Conservation (phyloP, 2,113 vertebrate genomes). For the Colaptes auratus region DNA sequence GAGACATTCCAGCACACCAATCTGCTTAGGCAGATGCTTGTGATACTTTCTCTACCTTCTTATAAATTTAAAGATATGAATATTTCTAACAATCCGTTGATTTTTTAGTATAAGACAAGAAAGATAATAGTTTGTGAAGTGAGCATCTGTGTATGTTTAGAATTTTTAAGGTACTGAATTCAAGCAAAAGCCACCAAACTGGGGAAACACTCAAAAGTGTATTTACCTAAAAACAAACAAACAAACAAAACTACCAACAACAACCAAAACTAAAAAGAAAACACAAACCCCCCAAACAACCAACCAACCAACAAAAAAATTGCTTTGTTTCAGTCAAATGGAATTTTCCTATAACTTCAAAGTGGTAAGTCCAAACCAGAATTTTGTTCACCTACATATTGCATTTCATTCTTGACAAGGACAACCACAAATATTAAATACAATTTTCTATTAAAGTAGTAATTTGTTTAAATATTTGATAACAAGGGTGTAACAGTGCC, state of each 20-base stretch:
- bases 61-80: background rate
- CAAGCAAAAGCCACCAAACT: background rate
- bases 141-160: background rate
- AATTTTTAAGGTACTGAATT: slow-evolving; percentile 16
- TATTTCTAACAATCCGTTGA: background rate
- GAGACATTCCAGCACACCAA: background rate
- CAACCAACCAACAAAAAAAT: background rate
- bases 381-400: background rate
- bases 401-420: slow-evolving; percentile 6
- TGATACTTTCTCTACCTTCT: background rate
- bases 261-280: too few relatives aligned
- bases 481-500: background rate
- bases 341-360: background rate
- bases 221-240: background rate
- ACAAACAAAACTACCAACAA: too few relatives aligned
- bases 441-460: background rate
- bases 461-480: slow-evolving; percentile 11
- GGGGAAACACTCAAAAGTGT: background rate
- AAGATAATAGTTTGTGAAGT: background rate
- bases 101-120: background rate
- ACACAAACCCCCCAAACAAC: too few relatives aligned
- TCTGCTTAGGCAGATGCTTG: background rate
- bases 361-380: background rate
- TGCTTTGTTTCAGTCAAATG: background rate
- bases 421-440: background rate